Percentiles rank a stretch among this genome's conserved stretches.
Conservation (phyloP, 2,797 vertebrate species). For the Avahi laniger region DNA sequence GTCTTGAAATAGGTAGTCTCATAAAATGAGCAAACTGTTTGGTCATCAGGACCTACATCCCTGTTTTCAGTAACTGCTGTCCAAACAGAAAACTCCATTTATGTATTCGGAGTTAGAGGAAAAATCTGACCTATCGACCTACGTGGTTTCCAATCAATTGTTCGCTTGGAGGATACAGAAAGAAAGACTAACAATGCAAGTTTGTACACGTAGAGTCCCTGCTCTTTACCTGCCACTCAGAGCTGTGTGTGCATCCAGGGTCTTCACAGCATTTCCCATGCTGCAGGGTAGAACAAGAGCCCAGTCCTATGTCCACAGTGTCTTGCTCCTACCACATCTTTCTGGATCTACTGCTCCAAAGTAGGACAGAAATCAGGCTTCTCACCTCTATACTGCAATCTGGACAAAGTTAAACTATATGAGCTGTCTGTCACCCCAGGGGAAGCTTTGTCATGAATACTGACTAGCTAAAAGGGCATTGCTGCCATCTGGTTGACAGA, state of each 20-base stretch:
- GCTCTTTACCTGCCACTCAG: not conserved
- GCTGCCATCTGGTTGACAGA: constrained; percentile 28
- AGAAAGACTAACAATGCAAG: not conserved
- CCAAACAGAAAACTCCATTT: not conserved
- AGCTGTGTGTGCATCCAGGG: not conserved
- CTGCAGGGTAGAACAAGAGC: not conserved
- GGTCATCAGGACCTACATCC: not conserved
- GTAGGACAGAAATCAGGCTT: not conserved
- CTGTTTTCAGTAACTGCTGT: not conserved
- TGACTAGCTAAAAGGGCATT: constrained; percentile 64
- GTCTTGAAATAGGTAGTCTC: not conserved
- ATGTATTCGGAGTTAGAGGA: not conserved
- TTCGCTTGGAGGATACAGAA: not conserved
- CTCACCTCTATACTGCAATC: not conserved
- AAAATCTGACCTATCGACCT: not conserved
- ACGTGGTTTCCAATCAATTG: not conserved
- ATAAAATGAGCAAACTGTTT: not conserved
- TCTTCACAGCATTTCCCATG: not conserved
- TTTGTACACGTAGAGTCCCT: not conserved
- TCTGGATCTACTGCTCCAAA: not conserved
- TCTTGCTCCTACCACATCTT: not conserved
- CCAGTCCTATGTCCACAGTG: not conserved
- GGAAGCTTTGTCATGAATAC: constrained; percentile 15
- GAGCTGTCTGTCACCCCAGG: not conserved
- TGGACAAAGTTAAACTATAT: not conserved